Percentiles rank a stretch among this genome's conserved stretches.
phyloP scores from a whole-genome alignment of 2,797 vertebrate species.

The Ctenosaura bakeri region DNA sequence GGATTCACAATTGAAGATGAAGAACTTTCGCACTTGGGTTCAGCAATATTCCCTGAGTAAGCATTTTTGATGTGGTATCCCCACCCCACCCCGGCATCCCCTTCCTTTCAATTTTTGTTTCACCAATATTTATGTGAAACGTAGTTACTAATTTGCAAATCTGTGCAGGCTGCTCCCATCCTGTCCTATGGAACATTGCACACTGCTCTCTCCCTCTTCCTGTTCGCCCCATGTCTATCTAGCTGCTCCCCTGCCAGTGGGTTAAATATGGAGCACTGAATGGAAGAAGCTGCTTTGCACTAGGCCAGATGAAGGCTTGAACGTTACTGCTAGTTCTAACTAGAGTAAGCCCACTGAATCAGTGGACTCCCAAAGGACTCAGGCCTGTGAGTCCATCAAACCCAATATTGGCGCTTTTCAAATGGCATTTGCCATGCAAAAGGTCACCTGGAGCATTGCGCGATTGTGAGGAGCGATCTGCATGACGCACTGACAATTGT shows the following conservation, averaged over 20 bases:
- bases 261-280: background rate
- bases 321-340: background rate
- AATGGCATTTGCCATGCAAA: too few species aligned
- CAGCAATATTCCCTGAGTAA: slow-evolving; percentile 96
- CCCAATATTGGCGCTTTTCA: too few species aligned
- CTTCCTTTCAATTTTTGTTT: background rate
- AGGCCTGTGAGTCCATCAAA: too few species aligned
- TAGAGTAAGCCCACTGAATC: too few species aligned
- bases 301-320: background rate
- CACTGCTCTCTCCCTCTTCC: background rate
- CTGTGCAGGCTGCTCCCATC: background rate
- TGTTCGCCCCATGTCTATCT: background rate
- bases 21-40: slow-evolving; percentile 94
- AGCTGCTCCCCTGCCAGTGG: background rate
- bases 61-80: slow-evolving; percentile 46
- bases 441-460: too few species aligned
- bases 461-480: too few species aligned
- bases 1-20: slow-evolving; percentile 98
- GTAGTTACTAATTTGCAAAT: background rate
- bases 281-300: background rate
- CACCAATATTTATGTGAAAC: background rate
- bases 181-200: background rate
- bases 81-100: too few species aligned
- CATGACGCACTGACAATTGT: too few species aligned
- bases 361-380: too few species aligned